Percentiles rank a stretch among this genome's conserved stretches.
These are phyloP conservation scores for Trissolcus brochymenae DNA, from an alignment of 2,888 invertebrate species.

Conservation along the genomic window DNA sequence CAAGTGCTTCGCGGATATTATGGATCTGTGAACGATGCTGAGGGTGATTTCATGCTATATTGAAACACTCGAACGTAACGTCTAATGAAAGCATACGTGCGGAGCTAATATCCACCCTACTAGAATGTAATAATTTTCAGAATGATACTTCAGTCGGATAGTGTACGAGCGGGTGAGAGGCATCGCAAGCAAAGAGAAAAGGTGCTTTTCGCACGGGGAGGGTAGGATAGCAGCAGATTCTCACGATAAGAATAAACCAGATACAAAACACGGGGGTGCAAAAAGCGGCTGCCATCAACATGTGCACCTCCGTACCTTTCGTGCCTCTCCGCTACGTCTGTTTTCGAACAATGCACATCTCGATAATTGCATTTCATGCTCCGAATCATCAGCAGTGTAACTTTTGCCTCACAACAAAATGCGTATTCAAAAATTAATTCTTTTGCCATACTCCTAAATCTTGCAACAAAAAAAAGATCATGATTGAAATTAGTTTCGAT, in stretches of 20 bases:
- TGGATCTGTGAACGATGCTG: conserved; percentile 74
- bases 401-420: too few relatives aligned
- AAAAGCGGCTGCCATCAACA: conserved; percentile 57
- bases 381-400: too few relatives aligned
- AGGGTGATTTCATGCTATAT: conserved; percentile 73
- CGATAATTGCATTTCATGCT: too few relatives aligned
- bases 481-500: too few relatives aligned
- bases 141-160: conserved; percentile 70
- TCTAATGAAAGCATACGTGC: conserved; percentile 75
- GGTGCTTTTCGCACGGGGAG: conserved; percentile 19
- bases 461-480: too few relatives aligned
- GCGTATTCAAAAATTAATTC: too few relatives aligned
- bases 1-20: conserved; percentile 72
- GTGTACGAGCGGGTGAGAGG: conserved; percentile 41
- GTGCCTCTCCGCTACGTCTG: neutral
- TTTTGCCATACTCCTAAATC: too few relatives aligned
- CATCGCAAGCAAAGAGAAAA: conserved; percentile 36
- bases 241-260: conserved; percentile 54
- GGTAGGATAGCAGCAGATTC: conserved; percentile 30
- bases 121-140: conserved; percentile 75
- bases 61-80: conserved; percentile 75
- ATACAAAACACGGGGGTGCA: conserved; percentile 54
- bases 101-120: conserved; percentile 71
- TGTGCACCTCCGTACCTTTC: conserved; percentile 17
- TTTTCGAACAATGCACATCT: too few relatives aligned